A percentile compares a stretch with the other conserved stretches of the same genome.
Conservation (phyloP, 2,113 vertebrate species). For the Platichthys flesus region DNA sequence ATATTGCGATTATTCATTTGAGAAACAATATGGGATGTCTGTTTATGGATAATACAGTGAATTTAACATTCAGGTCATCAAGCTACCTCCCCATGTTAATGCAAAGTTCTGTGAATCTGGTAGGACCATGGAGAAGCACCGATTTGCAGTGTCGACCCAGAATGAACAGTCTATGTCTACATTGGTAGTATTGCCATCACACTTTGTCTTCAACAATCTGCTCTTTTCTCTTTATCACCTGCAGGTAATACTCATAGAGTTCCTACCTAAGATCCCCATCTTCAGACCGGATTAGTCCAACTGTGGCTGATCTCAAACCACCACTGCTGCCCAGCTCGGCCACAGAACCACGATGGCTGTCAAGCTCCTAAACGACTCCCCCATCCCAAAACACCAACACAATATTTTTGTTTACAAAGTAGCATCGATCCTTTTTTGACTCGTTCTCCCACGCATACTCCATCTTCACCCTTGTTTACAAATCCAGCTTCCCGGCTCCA, state of each 20-base stretch:
- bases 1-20: no score
- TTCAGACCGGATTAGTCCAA: slow-evolving; percentile 95
- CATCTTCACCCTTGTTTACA: slow-evolving; percentile 69
- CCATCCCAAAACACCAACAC: slow-evolving; percentile 42
- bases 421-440: slow-evolving; percentile 29
- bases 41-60: no score
- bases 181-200: not conserved
- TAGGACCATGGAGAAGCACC: not conserved
- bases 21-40: no score
- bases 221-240: slow-evolving; percentile 44
- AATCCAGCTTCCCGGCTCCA: slow-evolving; percentile 27
- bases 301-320: slow-evolving; percentile 81
- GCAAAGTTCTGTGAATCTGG: not conserved
- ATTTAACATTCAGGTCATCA: no score
- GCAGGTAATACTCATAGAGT: slow-evolving; percentile 99
- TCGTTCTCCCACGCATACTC: not conserved
- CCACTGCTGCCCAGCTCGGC: slow-evolving; percentile 85
- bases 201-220: not conserved
- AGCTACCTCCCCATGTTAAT: not conserved
- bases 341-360: slow-evolving; percentile 51
- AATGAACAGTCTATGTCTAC: not conserved
- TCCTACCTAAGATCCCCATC: slow-evolving; percentile 99
- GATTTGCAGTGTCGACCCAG: not conserved
- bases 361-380: slow-evolving; percentile 27
- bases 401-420: slow-evolving; percentile 72